Percentiles rank a stretch among this genome's conserved stretches.
These are phyloP conservation scores for Perizoma affinitatum DNA, from an alignment of 2,888 invertebrate genomes.

Conservation along the genomic window DNA sequence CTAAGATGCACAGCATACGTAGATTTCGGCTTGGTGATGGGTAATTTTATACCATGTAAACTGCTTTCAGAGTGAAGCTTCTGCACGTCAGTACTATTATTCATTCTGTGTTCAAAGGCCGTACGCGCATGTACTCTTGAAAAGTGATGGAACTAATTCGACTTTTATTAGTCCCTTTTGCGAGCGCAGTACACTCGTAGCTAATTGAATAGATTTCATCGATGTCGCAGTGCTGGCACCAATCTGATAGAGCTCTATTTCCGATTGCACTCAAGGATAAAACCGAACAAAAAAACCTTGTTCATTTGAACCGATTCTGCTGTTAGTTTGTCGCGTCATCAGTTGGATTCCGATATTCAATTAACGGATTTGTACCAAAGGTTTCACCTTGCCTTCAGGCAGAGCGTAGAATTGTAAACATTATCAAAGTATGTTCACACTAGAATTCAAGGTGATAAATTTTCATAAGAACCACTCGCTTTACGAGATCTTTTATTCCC, in stretches of 20 bases:
- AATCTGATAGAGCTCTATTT: slow-evolving; percentile 29
- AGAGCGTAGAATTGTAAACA: neutral
- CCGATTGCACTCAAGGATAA: slow-evolving; percentile 19
- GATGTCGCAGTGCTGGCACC: slow-evolving; percentile 22
- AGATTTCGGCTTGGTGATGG: no score
- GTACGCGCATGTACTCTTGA: slow-evolving; percentile 5
- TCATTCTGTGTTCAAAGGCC: slow-evolving; percentile 5
- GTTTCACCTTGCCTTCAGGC: neutral
- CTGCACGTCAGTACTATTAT: neutral
- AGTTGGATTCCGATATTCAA: neutral
- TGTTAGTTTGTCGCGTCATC: slow-evolving; percentile 18
- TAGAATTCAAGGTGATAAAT: neutral
- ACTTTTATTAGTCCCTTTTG: slow-evolving; percentile 32
- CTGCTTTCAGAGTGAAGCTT: neutral
- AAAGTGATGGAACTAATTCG: slow-evolving; percentile 25
- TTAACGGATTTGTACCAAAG: neutral
- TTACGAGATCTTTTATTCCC: no score
- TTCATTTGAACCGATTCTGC: slow-evolving; percentile 18
- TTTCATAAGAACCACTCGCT: no score
- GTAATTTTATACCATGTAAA: no score
- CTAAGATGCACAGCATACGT: no score
- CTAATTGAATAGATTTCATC: slow-evolving; percentile 22
- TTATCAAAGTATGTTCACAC: neutral
- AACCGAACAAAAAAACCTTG: slow-evolving; percentile 26
- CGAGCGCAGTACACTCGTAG: slow-evolving; percentile 4